Conservation (phyloP, 2,113 vertebrate species). For the Lucifuga dentata region DNA sequence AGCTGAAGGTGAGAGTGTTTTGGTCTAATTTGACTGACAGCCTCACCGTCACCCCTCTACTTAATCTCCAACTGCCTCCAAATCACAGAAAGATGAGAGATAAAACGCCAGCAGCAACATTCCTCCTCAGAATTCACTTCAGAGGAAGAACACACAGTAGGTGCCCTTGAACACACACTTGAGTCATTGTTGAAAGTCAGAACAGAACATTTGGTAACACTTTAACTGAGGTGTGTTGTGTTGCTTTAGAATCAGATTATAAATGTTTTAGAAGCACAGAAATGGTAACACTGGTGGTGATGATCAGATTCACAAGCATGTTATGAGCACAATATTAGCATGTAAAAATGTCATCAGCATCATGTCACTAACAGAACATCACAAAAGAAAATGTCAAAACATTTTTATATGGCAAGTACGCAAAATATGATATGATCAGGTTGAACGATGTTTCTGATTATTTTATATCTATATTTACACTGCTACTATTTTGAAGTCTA, state of each 20-base stretch:
- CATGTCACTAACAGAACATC: too few relatives aligned
- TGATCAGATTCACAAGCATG: too few relatives aligned
- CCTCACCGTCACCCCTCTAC: slow-evolving; percentile 37
- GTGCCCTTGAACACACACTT: slow-evolving; percentile 29
- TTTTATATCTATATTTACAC: too few relatives aligned
- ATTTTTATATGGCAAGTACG: too few relatives aligned
- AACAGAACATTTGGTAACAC: not conserved
- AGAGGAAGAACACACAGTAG: slow-evolving; percentile 32
- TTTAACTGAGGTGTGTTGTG: not conserved
- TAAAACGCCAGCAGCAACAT: slow-evolving; percentile 66
- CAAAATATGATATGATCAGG: too few relatives aligned
- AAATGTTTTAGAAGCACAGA: slow-evolving; percentile 14
- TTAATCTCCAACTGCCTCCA: slow-evolving; percentile 53
- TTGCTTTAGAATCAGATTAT: not conserved
- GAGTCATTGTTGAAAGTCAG: not conserved
- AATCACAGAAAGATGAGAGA: slow-evolving; percentile 48
- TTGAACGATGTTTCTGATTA: too few relatives aligned
- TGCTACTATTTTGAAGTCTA: too few relatives aligned
- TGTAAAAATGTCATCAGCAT: too few relatives aligned
- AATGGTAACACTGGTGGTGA: too few relatives aligned
- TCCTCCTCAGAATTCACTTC: slow-evolving; percentile 55
- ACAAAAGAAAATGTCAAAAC: too few relatives aligned
- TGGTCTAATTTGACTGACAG: slow-evolving; percentile 67
- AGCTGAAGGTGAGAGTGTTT: slow-evolving; percentile 39
- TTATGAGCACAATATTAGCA: too few relatives aligned